Evolutionary conservation across 2,113 vertebrate genomes (phyloP), one percentile per base, ranked within the genome.

Genomic region (Nematolebias whitei): DNA sequence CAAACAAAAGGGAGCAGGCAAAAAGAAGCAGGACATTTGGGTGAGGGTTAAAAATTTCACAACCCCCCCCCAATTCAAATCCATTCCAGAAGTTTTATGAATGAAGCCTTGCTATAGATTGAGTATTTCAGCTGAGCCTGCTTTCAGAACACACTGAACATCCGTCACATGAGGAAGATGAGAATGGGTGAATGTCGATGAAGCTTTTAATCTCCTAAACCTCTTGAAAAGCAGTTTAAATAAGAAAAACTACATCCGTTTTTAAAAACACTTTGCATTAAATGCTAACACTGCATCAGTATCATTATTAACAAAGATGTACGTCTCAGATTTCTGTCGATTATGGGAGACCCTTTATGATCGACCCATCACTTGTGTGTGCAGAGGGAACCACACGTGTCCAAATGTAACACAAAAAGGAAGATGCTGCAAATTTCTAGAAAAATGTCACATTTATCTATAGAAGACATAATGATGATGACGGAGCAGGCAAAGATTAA

Each of bases 71-170:
- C n/a, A n/a, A n/a, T n/a, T n/a, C n/a, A n/a, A n/a, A n/a, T n/a
- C n/a, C n/a, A n/a, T n/a, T n/a, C n/a, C n/a, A n/a, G n/a, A 19
- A 49, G 39, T 56, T 78, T 87, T 71, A 63, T 83, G 71, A 83
- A 87, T 86, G 76, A 85, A 83, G 71, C 20, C 47, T 32, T 15
- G 16, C 12, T 39, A 59, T 40, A 53, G 63, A 68, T 68, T 23
- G 26, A 45, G 43, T 49, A 54, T 80, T 75, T 80, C 40, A 53
- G 47, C 45, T 15, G 23, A 1, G 15, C 45, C 26, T 52, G 23
- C 35, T 65, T 43, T 44, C 52, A 62, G 22, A 29, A 20, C 57
- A 64, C 64, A 56, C 51, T 39, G 12, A 49, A 69, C 24, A 59
- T 48, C 55, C 41, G 16, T 69, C 63, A 76, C 48, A 22, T 23